Percentiles rank a stretch among this genome's conserved stretches.
Evolutionary conservation across 2,113 vertebrate genomes (phyloP).

Genomic region (Delphinapterus leucas): DNA sequence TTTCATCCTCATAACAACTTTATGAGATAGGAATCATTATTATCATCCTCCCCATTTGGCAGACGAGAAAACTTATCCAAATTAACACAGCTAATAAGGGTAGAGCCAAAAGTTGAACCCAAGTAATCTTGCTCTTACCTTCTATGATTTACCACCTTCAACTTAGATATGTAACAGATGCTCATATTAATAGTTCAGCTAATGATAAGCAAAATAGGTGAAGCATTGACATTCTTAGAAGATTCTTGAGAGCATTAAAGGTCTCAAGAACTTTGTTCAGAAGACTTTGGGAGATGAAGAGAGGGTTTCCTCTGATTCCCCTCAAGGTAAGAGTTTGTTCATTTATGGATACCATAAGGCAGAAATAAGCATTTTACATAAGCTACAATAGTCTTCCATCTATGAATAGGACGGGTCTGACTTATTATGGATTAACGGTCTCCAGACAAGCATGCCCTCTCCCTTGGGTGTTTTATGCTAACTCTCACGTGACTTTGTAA

Average conservation of each 20-base stretch:
- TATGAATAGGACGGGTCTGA: neutral
- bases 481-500: constrained; percentile 7
- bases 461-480: neutral
- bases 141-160: constrained; percentile 4
- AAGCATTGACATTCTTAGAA: neutral
- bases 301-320: neutral
- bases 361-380: neutral
- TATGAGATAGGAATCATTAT: neutral
- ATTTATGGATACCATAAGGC: neutral
- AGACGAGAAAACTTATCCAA: neutral
- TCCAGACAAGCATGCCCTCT: neutral
- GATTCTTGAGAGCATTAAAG: neutral
- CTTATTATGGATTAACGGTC: neutral
- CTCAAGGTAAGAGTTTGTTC: constrained; percentile 19
- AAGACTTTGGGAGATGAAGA: constrained; percentile 3
- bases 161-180: neutral
- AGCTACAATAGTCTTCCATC: neutral
- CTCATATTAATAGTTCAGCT: neutral
- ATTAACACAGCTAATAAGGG: neutral
- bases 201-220: constrained; percentile 14
- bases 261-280: neutral
- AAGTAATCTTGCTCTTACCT: neutral
- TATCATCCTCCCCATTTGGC: neutral
- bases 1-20: neutral
- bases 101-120: constrained; percentile 6